Evolutionary conservation across 1,140 invertebrate species (phyloP).

Genomic region (Helicorthomorpha holstii): DNA sequence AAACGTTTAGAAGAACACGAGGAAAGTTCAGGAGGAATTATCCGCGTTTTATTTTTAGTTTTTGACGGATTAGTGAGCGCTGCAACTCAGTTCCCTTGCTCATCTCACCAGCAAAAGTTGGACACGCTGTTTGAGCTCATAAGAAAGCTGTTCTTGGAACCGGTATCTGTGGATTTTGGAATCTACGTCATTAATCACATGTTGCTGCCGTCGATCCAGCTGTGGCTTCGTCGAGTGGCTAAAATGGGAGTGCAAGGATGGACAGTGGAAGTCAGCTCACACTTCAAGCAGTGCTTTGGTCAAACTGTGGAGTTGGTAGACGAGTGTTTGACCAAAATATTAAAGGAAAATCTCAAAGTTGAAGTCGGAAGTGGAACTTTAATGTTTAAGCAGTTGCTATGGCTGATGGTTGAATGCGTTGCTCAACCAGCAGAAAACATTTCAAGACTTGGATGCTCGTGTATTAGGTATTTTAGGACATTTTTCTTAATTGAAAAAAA

Average conservation of each 20-base stretch:
- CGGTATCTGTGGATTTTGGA: slow-evolving; percentile 59
- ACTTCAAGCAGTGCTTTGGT: slow-evolving; percentile 85
- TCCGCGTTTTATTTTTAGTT: slow-evolving; percentile 78
- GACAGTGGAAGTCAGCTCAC: slow-evolving; percentile 56
- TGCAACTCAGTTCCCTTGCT: slow-evolving; percentile 52
- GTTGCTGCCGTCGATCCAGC: slow-evolving; percentile 71
- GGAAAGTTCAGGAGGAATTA: slow-evolving; percentile 63
- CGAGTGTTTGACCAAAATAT: slow-evolving; percentile 38
- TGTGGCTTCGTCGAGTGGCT: slow-evolving; percentile 57
- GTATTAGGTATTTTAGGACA: slow-evolving; percentile 41
- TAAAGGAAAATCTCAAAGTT: not conserved
- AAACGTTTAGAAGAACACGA: too few species aligned
- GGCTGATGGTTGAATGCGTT: slow-evolving; percentile 81
- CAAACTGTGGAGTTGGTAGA: slow-evolving; percentile 80
- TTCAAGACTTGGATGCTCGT: slow-evolving; percentile 77
- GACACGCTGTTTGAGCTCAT: slow-evolving; percentile 72
- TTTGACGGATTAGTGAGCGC: slow-evolving; percentile 75
- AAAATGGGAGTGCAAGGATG: slow-evolving; percentile 46
- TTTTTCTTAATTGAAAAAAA: not conserved
- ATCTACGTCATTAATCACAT: slow-evolving; percentile 79
- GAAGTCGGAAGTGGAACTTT: slow-evolving; percentile 36
- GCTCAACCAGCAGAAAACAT: slow-evolving; percentile 71
- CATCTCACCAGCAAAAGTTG: slow-evolving; percentile 66
- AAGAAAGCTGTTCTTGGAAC: slow-evolving; percentile 35
- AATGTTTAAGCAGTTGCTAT: slow-evolving; percentile 65